Evolutionary conservation across 2,113 vertebrate genomes (phyloP), one percentile per base, ranked within the genome.

Genomic region (Talpa occidentalis): DNA sequence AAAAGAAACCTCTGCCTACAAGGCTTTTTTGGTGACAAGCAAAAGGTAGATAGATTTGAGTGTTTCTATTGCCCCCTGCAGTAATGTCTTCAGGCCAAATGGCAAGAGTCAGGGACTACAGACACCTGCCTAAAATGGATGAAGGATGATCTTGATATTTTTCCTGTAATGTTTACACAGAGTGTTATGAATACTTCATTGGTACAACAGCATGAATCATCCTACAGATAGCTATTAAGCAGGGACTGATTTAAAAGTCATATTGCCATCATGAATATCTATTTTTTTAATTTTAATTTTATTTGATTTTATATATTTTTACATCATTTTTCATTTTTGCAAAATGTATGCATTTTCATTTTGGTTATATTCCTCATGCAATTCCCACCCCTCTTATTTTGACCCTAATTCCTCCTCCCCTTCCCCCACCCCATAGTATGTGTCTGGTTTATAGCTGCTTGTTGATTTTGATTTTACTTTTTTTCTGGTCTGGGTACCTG

Each of bases 1-100:
- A 98, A 98, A 97, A 98, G 98, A 99, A 99, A 98, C 97, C 97
- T 98, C 97, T 98, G 98, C 98, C 99, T 99, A 96, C 96, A 98
- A 98, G 99, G 98, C 97, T 97, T 98, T 98, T 96, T 96, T 96
- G 96, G 91, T 91, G 96, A 94, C 86, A 66, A 83, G 85, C 90
- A 95, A 40, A 98, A 97, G 97, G 96, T 93, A 98, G 96, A 98
- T 97, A 98, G 98, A 98, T 98, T 87, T 95, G 95, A 97, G 96
- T 91, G 79, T 96, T 92, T 97, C 83, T 85, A 5, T 93, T 96
- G 81, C 91, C 66, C 96, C 98, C 96, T 97, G 97, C 96, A 97
- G 97, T 97, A 90, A 97, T 97, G 95, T 97, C 96, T 96, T 96
- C n/a, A 93, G 93, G 94, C 56, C 88, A 97, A 96, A 97, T 0